Base-by-base conservation (phyloP, 2,797 vertebrate genomes). In the Eleutherodactylus coqui region DNA sequence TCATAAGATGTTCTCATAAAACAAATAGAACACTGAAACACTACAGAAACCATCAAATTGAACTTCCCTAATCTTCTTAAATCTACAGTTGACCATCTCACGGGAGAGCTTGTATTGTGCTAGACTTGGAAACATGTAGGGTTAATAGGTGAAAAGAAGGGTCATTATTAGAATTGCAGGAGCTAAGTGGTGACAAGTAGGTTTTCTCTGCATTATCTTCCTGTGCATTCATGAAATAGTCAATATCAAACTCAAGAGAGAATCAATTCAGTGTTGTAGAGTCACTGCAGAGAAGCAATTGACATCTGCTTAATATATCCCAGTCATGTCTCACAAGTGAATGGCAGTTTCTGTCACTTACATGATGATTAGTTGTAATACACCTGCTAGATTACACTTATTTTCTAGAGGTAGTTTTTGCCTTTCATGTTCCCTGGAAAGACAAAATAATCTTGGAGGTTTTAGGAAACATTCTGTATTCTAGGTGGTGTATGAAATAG, bases 151-250 rank as follows among this genome's bases (percentile, higher is more conserved):
- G 41, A 36, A 64, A 43, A 47, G 82, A 24, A 64, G 4, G n/a
- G 36, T 77, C 32, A 76, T 84, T 84, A 84, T 70, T 60, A 41
- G 41, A 73, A 9, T 55, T 19, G 60, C 9, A 19, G 32, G 47
- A 67, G 29, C 29, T 64, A 64, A 84, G 60, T 55, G 75, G 34
- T 55, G 75, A 77, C 34, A 32, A 79, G 45, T 27, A n/a, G 13
- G 58, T 51, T 62, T 55, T 79, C 62, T 78, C 75, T 53, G 60
- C n/a, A 16, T 76, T 45, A 84, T 84, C 75, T 79, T 70, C 43
- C 62, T 78, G 29, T 51, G 75, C 45, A 85, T 77, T 84, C 73
- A 78, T 78, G 55, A 84, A 84, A 77, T 21, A 69, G 83, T 84
- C 83, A 84, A 84, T 78, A 84, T 41, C 62, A 79, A 45, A 69